Conservation (phyloP, 2,797 vertebrate species). For the Clarias laeviceps region DNA sequence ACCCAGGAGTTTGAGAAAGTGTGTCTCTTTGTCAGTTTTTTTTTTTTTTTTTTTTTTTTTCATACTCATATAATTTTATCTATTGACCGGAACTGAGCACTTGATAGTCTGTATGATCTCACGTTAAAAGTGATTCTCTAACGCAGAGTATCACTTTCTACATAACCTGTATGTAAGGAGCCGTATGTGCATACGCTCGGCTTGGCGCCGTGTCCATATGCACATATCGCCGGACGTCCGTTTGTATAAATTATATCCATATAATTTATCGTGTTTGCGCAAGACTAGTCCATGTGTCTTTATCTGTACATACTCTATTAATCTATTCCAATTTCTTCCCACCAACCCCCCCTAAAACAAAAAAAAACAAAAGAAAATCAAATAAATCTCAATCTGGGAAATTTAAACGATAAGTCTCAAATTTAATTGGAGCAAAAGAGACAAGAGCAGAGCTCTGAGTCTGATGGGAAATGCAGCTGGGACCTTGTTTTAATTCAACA, state of each 20-base stretch:
- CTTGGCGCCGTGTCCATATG: constrained; percentile 43
- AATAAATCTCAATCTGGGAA: constrained; percentile 53
- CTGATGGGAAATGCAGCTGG: constrained; percentile 65
- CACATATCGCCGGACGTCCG: constrained; percentile 57
- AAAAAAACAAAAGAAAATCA: neutral
- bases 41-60: constrained; percentile 25
- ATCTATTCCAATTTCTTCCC: constrained; percentile 54
- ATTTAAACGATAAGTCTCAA: constrained; percentile 45
- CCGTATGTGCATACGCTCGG: constrained; percentile 54
- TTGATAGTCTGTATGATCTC: constrained; percentile 49
- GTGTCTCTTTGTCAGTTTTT: constrained; percentile 49
- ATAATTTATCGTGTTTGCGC: constrained; percentile 84
- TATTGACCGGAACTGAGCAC: constrained; percentile 46
- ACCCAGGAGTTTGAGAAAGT: constrained; percentile 1
- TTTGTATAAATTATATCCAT: constrained; percentile 81
- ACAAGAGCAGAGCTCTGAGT: constrained; percentile 61
- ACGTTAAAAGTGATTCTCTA: constrained; percentile 60
- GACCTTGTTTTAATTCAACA: constrained; percentile 55
- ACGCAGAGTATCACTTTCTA: constrained; percentile 55
- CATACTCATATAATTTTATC: constrained; percentile 33
- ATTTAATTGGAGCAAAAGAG: constrained; percentile 58
- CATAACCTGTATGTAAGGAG: constrained; percentile 42
- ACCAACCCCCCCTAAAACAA: neutral
- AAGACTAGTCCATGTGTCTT: constrained; percentile 85
- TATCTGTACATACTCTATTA: constrained; percentile 76